Evolutionary conservation across 2,888 invertebrate species (phyloP), one percentile per base, ranked within the genome.

Genomic region (Cerastoderma edule): DNA sequence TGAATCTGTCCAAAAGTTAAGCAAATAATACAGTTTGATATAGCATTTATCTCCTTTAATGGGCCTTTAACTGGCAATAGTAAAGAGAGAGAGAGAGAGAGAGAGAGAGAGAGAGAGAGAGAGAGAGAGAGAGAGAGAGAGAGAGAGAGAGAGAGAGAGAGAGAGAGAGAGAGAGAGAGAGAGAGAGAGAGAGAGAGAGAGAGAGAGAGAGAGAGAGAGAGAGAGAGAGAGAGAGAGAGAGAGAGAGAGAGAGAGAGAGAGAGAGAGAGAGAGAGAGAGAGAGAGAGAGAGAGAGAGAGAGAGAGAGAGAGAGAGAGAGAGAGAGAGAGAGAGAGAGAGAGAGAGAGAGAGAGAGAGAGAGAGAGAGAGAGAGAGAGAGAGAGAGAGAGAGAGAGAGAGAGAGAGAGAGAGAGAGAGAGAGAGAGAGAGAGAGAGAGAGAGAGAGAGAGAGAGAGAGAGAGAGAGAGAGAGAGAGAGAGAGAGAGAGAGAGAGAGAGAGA

Each of bases 121-220:
- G 39, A 63, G 63, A 63, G 63, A 63, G 63, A 63, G 63, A 63
- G 63, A 63, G 63, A 63, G 39, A 63, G 63, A 63, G 63, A 63
- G 63, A 63, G 63, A 63, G 63, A 63, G 35, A 63, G 63, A 35
- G 63, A 63, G 39, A 63, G 63, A 63, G 63, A 63, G 63, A 63
- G 63, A 63, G 63, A 63, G 63, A 63, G 63, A 63, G 63, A 63
- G 63, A 65, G 65, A 46, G 63, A 63, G 63, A 35, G 63, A 63
- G 63, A 35, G 63, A 16, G 22, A n/a, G 46, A 24, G 22, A 27
- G 65, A 46, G 16, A 46, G 48, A 28, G 48, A 46, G 16, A 16
- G 39, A 16, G 16, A 16, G 39, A 16, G 16, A 16, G 39, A 16
- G 16, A 16, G 39, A 16, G 16, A 16, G 39, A 39, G 39, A 16